A percentile compares a stretch with the other conserved stretches of the same genome.
These are phyloP conservation scores for Tolypeutes matacus DNA, from an alignment of 2,797 vertebrate species.

Conservation along the genomic window DNA sequence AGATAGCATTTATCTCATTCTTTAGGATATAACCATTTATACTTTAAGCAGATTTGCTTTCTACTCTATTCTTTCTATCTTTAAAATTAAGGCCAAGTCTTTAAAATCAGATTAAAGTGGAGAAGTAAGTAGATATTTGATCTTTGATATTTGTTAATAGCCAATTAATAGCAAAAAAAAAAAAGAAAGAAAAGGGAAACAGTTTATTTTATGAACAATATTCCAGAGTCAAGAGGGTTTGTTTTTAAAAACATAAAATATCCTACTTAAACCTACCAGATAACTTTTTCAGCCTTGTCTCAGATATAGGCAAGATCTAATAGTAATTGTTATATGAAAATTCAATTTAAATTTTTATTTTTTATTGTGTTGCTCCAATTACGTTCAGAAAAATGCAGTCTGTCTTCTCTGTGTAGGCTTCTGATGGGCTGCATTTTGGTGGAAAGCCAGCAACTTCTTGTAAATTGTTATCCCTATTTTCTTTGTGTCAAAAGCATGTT, in stretches of 20 bases:
- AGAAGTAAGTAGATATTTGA: slow-evolving; percentile 3
- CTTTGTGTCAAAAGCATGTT: slow-evolving; percentile 55
- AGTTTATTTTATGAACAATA: slow-evolving; percentile 24
- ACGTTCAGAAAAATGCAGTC: slow-evolving; percentile 68
- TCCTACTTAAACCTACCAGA: background rate
- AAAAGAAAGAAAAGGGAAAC: background rate
- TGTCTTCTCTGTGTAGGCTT: slow-evolving; percentile 64
- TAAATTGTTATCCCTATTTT: slow-evolving; percentile 47
- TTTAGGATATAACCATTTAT: background rate
- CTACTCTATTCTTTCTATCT: background rate
- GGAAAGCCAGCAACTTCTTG: slow-evolving; percentile 55
- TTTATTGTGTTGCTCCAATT: background rate
- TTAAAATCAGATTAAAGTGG: background rate
- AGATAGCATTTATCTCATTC: background rate
- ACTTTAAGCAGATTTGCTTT: background rate
- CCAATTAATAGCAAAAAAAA: background rate
- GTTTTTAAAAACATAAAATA: background rate
- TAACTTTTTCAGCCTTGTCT: background rate
- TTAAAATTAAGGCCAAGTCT: background rate
- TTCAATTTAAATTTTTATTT: background rate
- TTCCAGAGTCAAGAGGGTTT: background rate
- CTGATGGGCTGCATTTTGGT: slow-evolving; percentile 66
- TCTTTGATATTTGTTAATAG: background rate
- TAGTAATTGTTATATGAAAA: background rate
- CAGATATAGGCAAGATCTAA: background rate